Evolutionary conservation across 2,797 vertebrate species (phyloP).

Genomic region (Echeneis naucrates): DNA sequence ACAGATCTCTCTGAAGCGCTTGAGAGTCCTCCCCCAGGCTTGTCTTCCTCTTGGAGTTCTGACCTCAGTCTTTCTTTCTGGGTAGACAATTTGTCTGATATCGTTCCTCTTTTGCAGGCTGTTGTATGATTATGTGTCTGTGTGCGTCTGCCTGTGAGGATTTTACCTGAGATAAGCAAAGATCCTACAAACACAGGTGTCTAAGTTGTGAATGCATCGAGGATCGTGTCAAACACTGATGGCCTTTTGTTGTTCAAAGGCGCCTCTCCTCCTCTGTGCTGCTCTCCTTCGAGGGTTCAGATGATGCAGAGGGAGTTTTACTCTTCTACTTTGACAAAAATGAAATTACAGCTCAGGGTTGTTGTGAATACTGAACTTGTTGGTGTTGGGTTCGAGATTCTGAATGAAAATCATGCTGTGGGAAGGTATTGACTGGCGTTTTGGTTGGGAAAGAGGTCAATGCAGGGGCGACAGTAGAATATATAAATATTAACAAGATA

Average conservation of each 20-base stretch:
- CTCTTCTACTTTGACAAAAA: slow-evolving; percentile 37
- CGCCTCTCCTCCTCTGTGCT: slow-evolving; percentile 28
- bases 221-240: slow-evolving; percentile 60
- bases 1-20: slow-evolving; percentile 42
- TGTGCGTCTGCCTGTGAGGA: slow-evolving; percentile 12
- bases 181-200: slow-evolving; percentile 36
- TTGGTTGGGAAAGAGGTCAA: not conserved
- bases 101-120: slow-evolving; percentile 13
- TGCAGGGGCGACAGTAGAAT: accelerated
- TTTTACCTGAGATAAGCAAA: slow-evolving; percentile 19
- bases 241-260: slow-evolving; percentile 66
- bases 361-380: slow-evolving; percentile 23
- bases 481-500: not conserved
- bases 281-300: slow-evolving; percentile 32
- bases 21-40: slow-evolving; percentile 29
- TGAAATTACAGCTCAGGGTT: slow-evolving; percentile 29
- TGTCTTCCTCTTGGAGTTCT: slow-evolving; percentile 28
- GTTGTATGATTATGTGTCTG: slow-evolving; percentile 6
- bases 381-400: not conserved
- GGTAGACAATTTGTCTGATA: slow-evolving; percentile 25
- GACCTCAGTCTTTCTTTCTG: slow-evolving; percentile 33
- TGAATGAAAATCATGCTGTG: slow-evolving; percentile 3
- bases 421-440: not conserved
- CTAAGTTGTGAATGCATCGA: slow-evolving; percentile 46
- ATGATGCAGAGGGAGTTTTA: slow-evolving; percentile 23